A percentile compares a stretch with the other conserved stretches of the same genome.
phyloP scores from a whole-genome alignment of 1,140 invertebrate genomes.

The Drosophila asahinai region DNA sequence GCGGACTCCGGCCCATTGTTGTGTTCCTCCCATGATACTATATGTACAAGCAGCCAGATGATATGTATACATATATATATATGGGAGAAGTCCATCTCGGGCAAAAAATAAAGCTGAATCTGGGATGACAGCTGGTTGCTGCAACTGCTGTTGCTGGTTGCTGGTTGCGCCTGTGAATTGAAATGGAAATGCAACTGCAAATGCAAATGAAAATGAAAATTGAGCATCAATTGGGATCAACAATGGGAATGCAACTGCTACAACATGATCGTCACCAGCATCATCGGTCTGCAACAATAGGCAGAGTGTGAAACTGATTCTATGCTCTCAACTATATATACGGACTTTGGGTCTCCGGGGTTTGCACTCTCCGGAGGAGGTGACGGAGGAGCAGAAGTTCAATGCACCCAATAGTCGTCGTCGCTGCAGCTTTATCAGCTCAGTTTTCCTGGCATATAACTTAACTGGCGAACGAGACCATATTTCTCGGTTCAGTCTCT shows the following conservation, averaged over 20 bases:
- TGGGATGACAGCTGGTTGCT: constrained; percentile 11
- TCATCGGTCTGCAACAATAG: neutral
- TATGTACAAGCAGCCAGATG: constrained; percentile 12
- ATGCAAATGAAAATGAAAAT: constrained; percentile 42
- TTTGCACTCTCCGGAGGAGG: constrained; percentile 13
- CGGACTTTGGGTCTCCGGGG: constrained; percentile 17
- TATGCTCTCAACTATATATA: constrained; percentile 21
- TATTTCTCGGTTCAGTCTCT: constrained; percentile 13
- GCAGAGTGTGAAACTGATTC: constrained; percentile 23
- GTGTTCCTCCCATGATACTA: constrained; percentile 31
- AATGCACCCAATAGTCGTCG: constrained; percentile 21
- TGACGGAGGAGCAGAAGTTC: constrained; percentile 7
- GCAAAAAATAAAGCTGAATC: constrained; percentile 43
- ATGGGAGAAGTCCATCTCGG: constrained; percentile 21
- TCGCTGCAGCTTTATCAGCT: constrained; percentile 27
- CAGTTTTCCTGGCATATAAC: constrained; percentile 34
- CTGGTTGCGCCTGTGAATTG: constrained; percentile 16
- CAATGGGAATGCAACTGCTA: constrained; percentile 42
- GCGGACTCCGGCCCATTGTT: constrained; percentile 32
- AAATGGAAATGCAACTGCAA: constrained; percentile 21
- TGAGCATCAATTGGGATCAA: constrained; percentile 65
- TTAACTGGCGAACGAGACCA: constrained; percentile 40
- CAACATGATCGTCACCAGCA: neutral
- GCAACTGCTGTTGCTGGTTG: constrained; percentile 15
- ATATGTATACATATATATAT: constrained; percentile 4